A percentile compares a stretch with the other conserved stretches of the same genome.
Evolutionary conservation across 2,888 invertebrate genomes (phyloP).

Genomic region (Drosophila maculinotata): DNA sequence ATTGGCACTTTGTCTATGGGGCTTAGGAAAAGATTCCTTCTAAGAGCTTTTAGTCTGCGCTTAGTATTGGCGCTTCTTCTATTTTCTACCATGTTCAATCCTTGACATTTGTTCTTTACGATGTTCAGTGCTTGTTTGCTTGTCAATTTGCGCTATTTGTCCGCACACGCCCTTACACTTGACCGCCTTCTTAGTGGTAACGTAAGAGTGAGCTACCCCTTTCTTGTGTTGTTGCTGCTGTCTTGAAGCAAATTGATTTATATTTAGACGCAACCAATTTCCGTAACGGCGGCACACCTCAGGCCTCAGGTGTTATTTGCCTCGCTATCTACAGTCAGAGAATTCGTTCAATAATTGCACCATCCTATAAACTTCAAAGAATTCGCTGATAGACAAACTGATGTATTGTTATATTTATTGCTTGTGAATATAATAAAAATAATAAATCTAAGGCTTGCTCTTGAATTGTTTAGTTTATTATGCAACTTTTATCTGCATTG

Average conservation of each 20-base stretch:
- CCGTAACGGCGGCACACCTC: conserved; percentile 40
- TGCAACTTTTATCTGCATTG: conserved; percentile 25
- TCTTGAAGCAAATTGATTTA: conserved; percentile 55
- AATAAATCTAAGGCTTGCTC: too few relatives aligned
- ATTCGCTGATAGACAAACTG: conserved; percentile 7
- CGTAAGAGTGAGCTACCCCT: conserved; percentile 1
- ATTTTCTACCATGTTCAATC: not conserved
- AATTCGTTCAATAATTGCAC: conserved; percentile 23
- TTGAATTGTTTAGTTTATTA: not conserved
- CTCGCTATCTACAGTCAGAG: conserved; percentile 5
- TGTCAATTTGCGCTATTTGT: conserved; percentile 61
- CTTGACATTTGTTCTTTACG: conserved; percentile 20
- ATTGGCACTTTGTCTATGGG: too few relatives aligned
- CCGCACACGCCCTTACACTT: conserved; percentile 54
- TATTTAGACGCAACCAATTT: conserved; percentile 59
- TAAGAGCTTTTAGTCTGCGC: conserved; percentile 6
- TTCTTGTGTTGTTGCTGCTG: not conserved
- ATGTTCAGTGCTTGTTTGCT: conserved; percentile 35
- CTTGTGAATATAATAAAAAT: conserved; percentile 1
- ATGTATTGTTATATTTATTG: not conserved
- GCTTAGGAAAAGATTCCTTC: too few relatives aligned
- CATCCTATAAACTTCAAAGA: conserved; percentile 18
- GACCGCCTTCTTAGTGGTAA: conserved; percentile 34
- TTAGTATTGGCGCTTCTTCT: conserved; percentile 1
- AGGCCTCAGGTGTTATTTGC: conserved; percentile 29